phyloP scores from a whole-genome alignment of 2,797 vertebrate genomes.

The Cossypha caffra region DNA sequence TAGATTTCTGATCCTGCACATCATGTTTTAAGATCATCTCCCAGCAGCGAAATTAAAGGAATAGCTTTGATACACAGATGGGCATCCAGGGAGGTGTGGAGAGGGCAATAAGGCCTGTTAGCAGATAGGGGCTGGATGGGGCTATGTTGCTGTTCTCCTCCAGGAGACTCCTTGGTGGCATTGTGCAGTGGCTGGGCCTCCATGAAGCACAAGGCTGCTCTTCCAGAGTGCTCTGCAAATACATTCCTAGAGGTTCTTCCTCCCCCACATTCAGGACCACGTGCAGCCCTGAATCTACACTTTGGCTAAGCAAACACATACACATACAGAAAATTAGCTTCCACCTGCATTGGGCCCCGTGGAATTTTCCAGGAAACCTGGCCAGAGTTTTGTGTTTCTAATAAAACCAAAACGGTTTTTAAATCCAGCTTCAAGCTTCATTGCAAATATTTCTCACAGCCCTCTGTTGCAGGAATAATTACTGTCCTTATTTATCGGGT shows the following conservation, averaged over 20 bases:
- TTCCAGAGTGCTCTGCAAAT: neutral
- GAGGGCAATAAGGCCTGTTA: neutral
- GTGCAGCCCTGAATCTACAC: neutral
- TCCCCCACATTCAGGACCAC: accelerated
- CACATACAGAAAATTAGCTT: neutral
- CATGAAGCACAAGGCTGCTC: neutral
- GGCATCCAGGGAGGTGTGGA: neutral
- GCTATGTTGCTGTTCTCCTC: neutral
- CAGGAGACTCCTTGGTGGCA: neutral
- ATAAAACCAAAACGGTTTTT: slow-evolving; percentile 39
- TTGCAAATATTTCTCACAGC: slow-evolving; percentile 33
- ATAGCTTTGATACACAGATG: neutral
- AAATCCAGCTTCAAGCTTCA: slow-evolving; percentile 29
- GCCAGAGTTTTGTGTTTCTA: slow-evolving; percentile 37
- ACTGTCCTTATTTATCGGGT: slow-evolving; percentile 50
- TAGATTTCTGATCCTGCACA: neutral
- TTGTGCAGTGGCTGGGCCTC: neutral
- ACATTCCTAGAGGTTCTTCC: neutral
- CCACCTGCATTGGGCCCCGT: neutral
- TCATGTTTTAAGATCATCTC: neutral
- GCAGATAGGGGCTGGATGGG: neutral
- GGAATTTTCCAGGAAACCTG: slow-evolving; percentile 55
- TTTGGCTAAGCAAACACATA: neutral
- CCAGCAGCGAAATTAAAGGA: neutral
- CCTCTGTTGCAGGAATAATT: slow-evolving; percentile 51